Conservation (phyloP, 2,888 invertebrate species). For the Syritta pipiens region DNA sequence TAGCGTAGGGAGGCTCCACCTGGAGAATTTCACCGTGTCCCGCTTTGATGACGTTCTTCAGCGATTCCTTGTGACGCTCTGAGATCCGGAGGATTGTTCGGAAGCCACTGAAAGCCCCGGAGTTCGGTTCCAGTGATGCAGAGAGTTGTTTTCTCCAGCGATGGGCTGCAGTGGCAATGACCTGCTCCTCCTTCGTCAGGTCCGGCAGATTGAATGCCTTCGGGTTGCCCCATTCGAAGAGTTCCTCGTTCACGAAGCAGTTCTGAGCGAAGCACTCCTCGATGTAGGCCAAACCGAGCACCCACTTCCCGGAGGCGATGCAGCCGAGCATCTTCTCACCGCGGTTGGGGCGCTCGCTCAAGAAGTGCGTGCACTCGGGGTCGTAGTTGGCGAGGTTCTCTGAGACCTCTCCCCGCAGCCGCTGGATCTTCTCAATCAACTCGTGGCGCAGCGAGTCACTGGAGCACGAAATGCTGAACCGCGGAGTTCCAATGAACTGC, state of each 20-base stretch:
- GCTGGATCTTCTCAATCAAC: conserved; percentile 72
- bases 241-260: conserved; percentile 82
- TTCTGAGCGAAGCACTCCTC: conserved; percentile 82
- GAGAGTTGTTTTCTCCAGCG: conserved; percentile 85
- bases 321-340: conserved; percentile 94
- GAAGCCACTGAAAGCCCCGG: conserved; percentile 81
- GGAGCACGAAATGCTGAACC: conserved; percentile 77
- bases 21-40: conserved; percentile 87
- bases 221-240: conserved; percentile 92
- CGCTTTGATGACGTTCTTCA: conserved; percentile 86
- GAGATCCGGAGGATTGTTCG: conserved; percentile 82
- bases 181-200: conserved; percentile 79
- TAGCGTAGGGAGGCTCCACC: conserved; percentile 74
- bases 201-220: conserved; percentile 80
- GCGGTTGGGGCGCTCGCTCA: conserved; percentile 87
- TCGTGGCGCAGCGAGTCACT: conserved; percentile 73
- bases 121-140: conserved; percentile 78
- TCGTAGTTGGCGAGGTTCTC: conserved; percentile 81
- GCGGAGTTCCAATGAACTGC: conserved; percentile 74
- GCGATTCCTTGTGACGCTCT: conserved; percentile 81
- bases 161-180: conserved; percentile 82
- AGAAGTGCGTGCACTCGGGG: conserved; percentile 85
- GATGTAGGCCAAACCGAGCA: conserved; percentile 89
- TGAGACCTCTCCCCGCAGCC: conserved; percentile 75
- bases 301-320: conserved; percentile 94